phyloP scores from a whole-genome alignment of 2,888 invertebrate genomes.

The Parnassius smintheus region DNA sequence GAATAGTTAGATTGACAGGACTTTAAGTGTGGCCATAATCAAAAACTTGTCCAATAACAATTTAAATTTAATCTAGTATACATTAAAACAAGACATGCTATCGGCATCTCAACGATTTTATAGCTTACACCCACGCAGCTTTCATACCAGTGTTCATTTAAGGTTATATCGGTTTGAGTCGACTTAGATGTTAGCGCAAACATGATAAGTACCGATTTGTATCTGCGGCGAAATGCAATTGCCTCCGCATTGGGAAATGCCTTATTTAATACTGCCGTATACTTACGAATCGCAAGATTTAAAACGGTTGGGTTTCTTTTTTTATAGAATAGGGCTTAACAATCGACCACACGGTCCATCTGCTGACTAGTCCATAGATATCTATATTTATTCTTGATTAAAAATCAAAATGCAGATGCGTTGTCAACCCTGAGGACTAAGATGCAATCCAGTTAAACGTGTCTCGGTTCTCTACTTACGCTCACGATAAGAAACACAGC shows the following conservation, averaged over 20 bases:
- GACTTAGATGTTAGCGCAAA: constrained; percentile 1
- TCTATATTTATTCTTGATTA: too few species aligned
- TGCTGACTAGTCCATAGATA: too few species aligned
- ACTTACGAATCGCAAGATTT: not conserved
- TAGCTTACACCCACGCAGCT: not conserved
- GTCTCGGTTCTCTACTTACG: too few species aligned
- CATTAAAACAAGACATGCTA: not conserved
- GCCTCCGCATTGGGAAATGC: constrained; percentile 9
- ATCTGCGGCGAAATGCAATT: constrained; percentile 17
- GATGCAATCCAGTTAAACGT: too few species aligned
- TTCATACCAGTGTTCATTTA: constrained; percentile 3
- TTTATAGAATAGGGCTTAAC: too few species aligned
- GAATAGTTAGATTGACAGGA: not conserved
- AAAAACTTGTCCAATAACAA: constrained; percentile 12
- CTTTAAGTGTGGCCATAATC: not conserved
- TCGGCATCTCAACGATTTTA: constrained; percentile 11
- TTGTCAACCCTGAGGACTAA: too few species aligned
- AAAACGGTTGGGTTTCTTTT: too few species aligned
- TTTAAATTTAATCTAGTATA: constrained; percentile 3
- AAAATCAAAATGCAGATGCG: too few species aligned
- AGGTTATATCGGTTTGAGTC: constrained; percentile 14
- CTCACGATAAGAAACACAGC: too few species aligned
- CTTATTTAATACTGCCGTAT: constrained; percentile 9
- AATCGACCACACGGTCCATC: too few species aligned
- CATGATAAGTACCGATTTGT: constrained; percentile 11